Evolutionary conservation across 2,888 invertebrate genomes (phyloP), one percentile per base, ranked within the genome.

Genomic region (Maniola hyperantus): DNA sequence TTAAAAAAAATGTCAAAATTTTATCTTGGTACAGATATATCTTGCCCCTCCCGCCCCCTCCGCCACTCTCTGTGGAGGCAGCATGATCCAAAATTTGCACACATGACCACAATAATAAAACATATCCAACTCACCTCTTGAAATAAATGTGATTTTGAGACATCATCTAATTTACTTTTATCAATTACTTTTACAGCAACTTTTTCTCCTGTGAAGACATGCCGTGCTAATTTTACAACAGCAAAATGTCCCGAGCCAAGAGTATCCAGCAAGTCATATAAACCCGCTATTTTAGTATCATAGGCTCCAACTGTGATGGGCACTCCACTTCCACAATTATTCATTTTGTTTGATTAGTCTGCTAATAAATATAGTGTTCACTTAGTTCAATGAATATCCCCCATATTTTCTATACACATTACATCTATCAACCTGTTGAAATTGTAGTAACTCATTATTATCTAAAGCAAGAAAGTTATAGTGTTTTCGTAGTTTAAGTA

Each of bases 151-250:
- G 98, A 96, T 81, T 97, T 96, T 18, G 99, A 99, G 50, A 98
- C 96, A 78, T 98, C 97, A 90, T 99, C 99, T 79, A 99, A 92
- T 92, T 99, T 99, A 78, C 96, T 97, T 92, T 99, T 99, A 89
- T 99, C 99, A 81, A 99, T 99, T 71, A 99, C 97, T 95, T 98
- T 98, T 64, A 98, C 98, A 65, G 98, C 98, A 66, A 99, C 99
- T 91, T 98, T 98, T 93, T 99, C 99, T 46, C 99, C 99, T 63
- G 99, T 99, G 89, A 99, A 99, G 67, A 99, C 99, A 94, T 99
- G 99, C 73, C 98, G 94, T 34, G 99, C 99, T 73, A 98, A 93
- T 93, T 99, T 99, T 55, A 99, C 99, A 72, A 99, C 98, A 71
- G 99, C 99, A 93, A 99, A 99, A 92, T 99, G 99, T 68, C 99